Evolutionary conservation across 2,888 invertebrate genomes (phyloP).

Genomic region (Piscicola geometra): DNA sequence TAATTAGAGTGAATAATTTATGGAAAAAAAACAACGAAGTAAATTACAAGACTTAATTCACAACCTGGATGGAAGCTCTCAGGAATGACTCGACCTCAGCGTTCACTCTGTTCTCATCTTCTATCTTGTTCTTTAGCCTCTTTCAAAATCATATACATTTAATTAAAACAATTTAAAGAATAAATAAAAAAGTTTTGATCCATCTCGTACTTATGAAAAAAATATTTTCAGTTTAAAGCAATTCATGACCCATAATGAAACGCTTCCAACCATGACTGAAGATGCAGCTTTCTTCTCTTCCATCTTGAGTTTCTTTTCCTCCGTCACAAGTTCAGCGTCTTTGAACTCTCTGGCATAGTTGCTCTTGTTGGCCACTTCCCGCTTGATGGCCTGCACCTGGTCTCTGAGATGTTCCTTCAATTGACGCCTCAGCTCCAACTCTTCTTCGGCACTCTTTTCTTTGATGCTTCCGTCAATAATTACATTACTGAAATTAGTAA

Average conservation of each 20-base stretch:
- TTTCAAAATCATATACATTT: constrained; percentile 34
- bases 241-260: too few relatives aligned
- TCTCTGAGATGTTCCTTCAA: not conserved
- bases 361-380: not conserved
- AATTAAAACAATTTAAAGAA: too few relatives aligned
- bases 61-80: constrained; percentile 48
- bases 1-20: too few relatives aligned
- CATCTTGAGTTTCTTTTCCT: not conserved
- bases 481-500: too few relatives aligned
- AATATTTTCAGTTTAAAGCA: too few relatives aligned
- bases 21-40: not conserved
- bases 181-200: too few relatives aligned
- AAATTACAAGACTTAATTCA: not conserved
- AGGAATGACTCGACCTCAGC: constrained; percentile 54
- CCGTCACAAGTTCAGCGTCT: not conserved
- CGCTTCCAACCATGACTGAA: not conserved
- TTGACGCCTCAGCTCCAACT: not conserved
- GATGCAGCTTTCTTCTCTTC: not conserved
- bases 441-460: not conserved
- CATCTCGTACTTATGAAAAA: not conserved
- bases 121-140: constrained; percentile 49
- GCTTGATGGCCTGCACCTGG: not conserved
- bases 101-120: constrained; percentile 54
- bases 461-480: too few relatives aligned
- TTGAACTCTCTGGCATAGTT: not conserved